Conservation (phyloP, 1,140 invertebrate genomes). For the Aphelenchoides fujianensis region DNA sequence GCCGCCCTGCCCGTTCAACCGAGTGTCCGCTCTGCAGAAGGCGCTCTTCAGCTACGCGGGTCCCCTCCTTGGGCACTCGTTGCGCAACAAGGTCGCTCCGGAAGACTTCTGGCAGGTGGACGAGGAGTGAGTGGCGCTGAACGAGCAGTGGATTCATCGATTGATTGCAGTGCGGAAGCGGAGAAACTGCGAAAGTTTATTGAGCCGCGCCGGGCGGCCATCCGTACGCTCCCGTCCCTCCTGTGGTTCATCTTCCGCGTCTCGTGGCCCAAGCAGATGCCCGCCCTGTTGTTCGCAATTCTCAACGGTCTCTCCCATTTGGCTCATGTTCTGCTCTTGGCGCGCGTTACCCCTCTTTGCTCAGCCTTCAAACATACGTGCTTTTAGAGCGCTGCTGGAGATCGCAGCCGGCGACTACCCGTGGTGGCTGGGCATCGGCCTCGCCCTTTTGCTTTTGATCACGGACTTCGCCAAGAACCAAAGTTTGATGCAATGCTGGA, state of each 20-base stretch:
- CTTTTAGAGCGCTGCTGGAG: neutral
- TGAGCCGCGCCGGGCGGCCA: neutral
- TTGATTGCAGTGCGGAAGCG: neutral
- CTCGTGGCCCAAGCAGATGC: neutral
- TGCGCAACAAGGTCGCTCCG: neutral
- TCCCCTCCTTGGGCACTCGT: neutral
- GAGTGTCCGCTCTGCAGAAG: neutral
- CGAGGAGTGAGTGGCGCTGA: neutral
- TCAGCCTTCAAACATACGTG: neutral
- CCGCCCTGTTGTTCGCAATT: neutral
- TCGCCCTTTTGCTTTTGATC: neutral
- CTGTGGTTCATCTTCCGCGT: neutral
- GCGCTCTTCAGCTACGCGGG: neutral
- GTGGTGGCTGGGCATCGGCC: neutral
- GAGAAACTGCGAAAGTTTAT: neutral
- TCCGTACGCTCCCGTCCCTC: neutral
- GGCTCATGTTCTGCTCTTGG: neutral
- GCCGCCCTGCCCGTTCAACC: neutral
- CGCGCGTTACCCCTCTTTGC: too few relatives aligned
- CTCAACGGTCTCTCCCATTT: neutral
- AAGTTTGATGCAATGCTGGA: neutral
- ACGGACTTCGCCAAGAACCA: neutral
- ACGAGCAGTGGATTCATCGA: neutral
- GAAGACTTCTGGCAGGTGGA: slow-evolving; percentile 9
- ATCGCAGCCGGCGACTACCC: neutral